A percentile compares a stretch with the other conserved stretches of the same genome.
Evolutionary conservation across 2,113 vertebrate species (phyloP).

Genomic region (Onychorhynchus coronatus): DNA sequence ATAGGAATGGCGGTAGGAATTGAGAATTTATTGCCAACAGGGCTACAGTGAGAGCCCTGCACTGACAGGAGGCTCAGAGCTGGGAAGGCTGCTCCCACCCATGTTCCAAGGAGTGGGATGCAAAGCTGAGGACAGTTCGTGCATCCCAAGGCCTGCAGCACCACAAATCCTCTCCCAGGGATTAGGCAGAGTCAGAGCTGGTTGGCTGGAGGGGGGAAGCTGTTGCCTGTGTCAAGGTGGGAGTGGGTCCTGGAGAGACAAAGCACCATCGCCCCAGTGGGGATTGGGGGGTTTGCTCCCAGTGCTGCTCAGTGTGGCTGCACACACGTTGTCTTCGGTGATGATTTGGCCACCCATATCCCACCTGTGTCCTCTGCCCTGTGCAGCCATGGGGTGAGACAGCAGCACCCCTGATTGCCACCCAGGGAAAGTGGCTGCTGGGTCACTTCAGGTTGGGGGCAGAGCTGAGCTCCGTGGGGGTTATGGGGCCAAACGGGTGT

Average conservation of each 20-base stretch:
- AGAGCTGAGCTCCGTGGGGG: too few relatives aligned
- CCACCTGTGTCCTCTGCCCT: not conserved
- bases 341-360: too few relatives aligned
- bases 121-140: fast-evolving
- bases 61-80: fast-evolving
- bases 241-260: not conserved
- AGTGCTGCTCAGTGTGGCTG: not conserved
- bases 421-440: not conserved
- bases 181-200: not conserved
- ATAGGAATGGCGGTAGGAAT: fast-evolving
- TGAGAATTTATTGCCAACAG: not conserved
- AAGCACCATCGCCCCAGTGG: not conserved
- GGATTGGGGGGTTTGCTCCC: not conserved
- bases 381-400: not conserved
- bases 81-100: not conserved
- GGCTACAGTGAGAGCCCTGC: fast-evolving
- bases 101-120: fast-evolving
- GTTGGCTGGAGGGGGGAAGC: not conserved
- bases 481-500: too few relatives aligned
- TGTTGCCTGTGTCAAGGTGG: not conserved
- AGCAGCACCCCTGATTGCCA: not conserved
- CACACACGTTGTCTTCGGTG: fast-evolving
- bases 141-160: fast-evolving
- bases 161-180: fast-evolving
- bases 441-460: not conserved